Conservation (phyloP, 2,113 vertebrate species). For the Notarius lentiginosus region DNA sequence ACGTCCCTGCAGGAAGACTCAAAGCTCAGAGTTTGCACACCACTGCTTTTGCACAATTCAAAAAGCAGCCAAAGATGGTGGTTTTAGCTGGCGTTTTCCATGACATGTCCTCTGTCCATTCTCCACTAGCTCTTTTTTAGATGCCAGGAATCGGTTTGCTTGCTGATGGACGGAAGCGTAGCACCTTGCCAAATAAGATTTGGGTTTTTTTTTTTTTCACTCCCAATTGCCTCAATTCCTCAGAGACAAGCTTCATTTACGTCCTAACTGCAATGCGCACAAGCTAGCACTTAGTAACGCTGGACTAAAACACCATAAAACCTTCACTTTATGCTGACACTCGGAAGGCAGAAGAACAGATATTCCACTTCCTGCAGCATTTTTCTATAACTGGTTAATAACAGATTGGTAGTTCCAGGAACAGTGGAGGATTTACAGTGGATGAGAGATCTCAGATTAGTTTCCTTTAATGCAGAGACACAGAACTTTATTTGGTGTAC, state of each 20-base stretch:
- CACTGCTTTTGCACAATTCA: neutral
- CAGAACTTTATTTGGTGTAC: neutral
- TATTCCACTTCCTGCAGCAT: neutral
- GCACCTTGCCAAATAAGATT: neutral
- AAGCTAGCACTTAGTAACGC: constrained; percentile 16
- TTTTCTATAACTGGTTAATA: neutral
- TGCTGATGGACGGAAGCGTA: neutral
- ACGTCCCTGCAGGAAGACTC: neutral
- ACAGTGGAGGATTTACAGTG: neutral
- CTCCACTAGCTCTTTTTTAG: constrained; percentile 25
- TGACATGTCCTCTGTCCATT: constrained; percentile 26
- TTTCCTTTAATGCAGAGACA: neutral
- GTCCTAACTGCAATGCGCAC: neutral
- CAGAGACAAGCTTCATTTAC: constrained; percentile 10
- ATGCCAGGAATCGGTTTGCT: constrained; percentile 21
- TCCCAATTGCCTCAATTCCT: constrained; percentile 5
- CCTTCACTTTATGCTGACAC: neutral
- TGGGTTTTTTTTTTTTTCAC: constrained; percentile 1
- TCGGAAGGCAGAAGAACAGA: neutral
- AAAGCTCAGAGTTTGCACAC: constrained; percentile 1
- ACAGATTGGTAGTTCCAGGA: neutral
- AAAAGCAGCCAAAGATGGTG: neutral
- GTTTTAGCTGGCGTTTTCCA: neutral
- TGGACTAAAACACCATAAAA: constrained; percentile 11
- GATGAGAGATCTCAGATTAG: neutral